Base-by-base conservation (phyloP, 2,113 vertebrate species). In the Hymenochirus boettgeri region DNA sequence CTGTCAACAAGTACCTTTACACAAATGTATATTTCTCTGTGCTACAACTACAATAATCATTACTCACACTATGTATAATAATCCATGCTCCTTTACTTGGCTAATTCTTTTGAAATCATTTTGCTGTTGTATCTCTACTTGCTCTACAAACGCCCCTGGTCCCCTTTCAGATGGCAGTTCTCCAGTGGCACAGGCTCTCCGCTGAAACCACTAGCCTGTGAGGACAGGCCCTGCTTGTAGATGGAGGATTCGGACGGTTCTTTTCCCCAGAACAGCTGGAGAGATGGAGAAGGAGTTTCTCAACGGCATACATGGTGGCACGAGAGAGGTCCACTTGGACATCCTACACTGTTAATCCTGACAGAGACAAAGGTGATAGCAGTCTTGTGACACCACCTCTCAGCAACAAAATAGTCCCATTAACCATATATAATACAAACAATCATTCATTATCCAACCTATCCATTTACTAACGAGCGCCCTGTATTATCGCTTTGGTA, bases 181-280 rank as follows among this genome's bases (percentile, higher is more conserved):
- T 50, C 73, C 45, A 76, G 64, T 22, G 76, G 52, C 0, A 8
- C 57, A 2, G 4, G 57, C 12, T 74, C 45, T 24, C 27, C 76
- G 0, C 48, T 80, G 63, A 45, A 57, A 0, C 29, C 75, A 0
- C 2, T 69, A 13, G 27, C 76, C 0, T 84, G 83, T n/a, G 81
- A 60, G 73, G 3, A 35, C 75, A 0, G 66, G 71, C 0, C 54
- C 77, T 17, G 77, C 76, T 53, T 85, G 82, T 76, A 70, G 71
- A 72, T 90, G 88, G 63, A 79, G 89, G 22, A 71, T 82, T 19
- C 80, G 86, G 53, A 89, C 86, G 0, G 79, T 87, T n/a, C 15
- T 90, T 90, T 71, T 88, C 81, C 22, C 72, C 83, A 2, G 81
- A 87, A 71, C 89, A 90, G 83, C 77, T 90, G 75, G 80, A 84